phyloP scores from a whole-genome alignment of 2,113 vertebrate species.

The Oplegnathus fasciatus region DNA sequence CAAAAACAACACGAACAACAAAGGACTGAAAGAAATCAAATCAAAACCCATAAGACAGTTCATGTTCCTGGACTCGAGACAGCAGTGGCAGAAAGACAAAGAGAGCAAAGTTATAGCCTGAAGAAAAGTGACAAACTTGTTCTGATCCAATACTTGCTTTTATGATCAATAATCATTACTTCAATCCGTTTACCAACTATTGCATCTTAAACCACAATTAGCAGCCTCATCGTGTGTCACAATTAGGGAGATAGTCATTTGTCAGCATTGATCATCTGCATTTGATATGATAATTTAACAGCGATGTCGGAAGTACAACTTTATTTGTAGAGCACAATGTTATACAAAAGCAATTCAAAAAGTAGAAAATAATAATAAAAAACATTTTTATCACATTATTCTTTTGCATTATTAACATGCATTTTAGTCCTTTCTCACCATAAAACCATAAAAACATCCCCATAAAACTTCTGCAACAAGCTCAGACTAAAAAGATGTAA shows the following conservation, averaged over 20 bases:
- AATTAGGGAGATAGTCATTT: conserved; percentile 43
- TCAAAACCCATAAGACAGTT: conserved; percentile 28
- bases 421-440: neutral
- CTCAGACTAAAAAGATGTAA: neutral
- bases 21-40: conserved; percentile 19
- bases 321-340: conserved; percentile 2
- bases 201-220: conserved; percentile 42
- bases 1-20: conserved; percentile 17
- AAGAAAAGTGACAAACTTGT: conserved; percentile 31
- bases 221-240: conserved; percentile 42
- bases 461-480: neutral
- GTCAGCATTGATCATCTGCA: conserved; percentile 54
- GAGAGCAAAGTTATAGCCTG: conserved; percentile 22
- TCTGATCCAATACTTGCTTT: conserved; percentile 38
- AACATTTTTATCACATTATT: neutral
- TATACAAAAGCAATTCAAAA: conserved; percentile 14
- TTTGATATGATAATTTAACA: conserved; percentile 39
- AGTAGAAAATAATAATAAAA: neutral
- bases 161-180: conserved; percentile 42
- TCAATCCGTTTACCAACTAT: conserved; percentile 40
- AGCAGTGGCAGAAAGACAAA: conserved; percentile 10
- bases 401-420: neutral
- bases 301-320: neutral
- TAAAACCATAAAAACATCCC: neutral
- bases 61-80: conserved; percentile 17